These are phyloP conservation scores for Enteromius paludinosus DNA, from an alignment of 2,797 vertebrate genomes.

Conservation along the genomic window DNA sequence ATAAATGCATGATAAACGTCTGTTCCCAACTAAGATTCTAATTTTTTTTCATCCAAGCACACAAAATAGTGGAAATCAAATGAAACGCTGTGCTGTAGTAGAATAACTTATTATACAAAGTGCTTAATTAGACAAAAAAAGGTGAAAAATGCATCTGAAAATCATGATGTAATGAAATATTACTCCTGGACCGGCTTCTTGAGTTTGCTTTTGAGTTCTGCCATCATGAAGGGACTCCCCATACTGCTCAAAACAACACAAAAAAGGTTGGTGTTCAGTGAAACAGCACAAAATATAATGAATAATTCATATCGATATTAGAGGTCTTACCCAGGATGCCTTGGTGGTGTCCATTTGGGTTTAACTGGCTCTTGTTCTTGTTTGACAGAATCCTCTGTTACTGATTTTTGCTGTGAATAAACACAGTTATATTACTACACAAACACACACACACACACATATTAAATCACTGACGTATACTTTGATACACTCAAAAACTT, in stretches of 20 bases:
- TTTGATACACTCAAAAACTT: neutral
- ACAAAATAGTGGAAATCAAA: neutral
- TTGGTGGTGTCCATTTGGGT: constrained; percentile 77
- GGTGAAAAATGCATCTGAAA: neutral
- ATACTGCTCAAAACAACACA: constrained; percentile 66
- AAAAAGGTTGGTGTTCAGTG: too few species aligned
- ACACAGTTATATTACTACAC: neutral
- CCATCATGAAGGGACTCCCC: constrained; percentile 77
- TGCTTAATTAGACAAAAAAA: neutral
- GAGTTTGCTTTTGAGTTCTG: constrained; percentile 80
- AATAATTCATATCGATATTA: neutral
- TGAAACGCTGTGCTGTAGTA: neutral
- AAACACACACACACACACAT: neutral
- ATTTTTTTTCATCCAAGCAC: neutral
- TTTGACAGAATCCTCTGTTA: constrained; percentile 53
- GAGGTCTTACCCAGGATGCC: constrained; percentile 72
- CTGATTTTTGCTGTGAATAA: constrained; percentile 60
- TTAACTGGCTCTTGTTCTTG: constrained; percentile 59
- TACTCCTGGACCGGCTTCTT: constrained; percentile 76
- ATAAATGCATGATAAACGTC: neutral
- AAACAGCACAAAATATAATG: neutral
- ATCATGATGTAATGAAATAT: constrained; percentile 37
- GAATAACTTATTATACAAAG: neutral
- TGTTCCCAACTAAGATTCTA: neutral
- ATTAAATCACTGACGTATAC: neutral